Base-by-base conservation (phyloP, 2,113 vertebrate species). In the Raphicerus campestris region DNA sequence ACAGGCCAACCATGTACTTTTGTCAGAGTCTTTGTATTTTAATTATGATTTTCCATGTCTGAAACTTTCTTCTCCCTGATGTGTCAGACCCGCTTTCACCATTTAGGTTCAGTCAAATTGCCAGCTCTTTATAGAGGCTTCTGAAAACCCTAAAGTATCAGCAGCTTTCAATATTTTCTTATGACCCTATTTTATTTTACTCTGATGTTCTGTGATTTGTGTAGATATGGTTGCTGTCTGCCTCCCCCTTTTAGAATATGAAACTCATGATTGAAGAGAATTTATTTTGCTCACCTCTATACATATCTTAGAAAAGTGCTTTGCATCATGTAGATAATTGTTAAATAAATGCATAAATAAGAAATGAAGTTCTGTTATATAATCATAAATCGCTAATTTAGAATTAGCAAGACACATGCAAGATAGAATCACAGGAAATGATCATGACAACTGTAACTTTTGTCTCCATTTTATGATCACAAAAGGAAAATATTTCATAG, bases 151-250 rank as follows among this genome's bases (percentile, higher is more conserved):
- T 80, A 86, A 56, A 63, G 22, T 53, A 70, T 32, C 30, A 83
- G 63, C n/a, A 77, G 53, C 35, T 85, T 92, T 51, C 49, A 92
- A 66, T 22, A 75, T 92, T 87, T 96, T 82, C 85, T 94, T 42
- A 66, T 55, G 78, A 77, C 22, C 10, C 6, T 63, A 15, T 87
- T 78, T 85, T 86, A 7, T 91, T 92, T 92, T 45, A 10, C n/a
- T 89, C 26, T 85, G 55, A 95, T 63, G 10, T 94, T 94, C 61
- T 45, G 35, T 85, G 20, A 78, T 93, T 95, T 92, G 42, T 75
- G 20, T 80, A 17, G 58, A 82, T 45, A 42, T 92, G 26, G 45
- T 32, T 66, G 1, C 22, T 80, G 10, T 87, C 39, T 84, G 42
- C 35, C 15, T 80, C n/a, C 13, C 56, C 3, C 17, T 88, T 60